Conservation (phyloP, 1,140 invertebrate genomes). For the Drosophila sp. region DNA sequence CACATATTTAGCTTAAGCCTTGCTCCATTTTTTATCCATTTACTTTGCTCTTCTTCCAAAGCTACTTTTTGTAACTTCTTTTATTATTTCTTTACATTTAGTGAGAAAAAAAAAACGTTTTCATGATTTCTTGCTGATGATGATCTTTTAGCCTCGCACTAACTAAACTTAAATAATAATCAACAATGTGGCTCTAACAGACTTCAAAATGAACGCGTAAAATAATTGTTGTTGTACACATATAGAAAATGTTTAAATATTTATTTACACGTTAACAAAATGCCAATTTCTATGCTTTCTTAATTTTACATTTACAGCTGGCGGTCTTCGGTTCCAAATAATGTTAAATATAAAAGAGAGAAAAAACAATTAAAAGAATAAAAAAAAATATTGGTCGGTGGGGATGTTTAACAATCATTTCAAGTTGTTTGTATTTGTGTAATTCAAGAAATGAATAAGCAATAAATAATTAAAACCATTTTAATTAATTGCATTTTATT, state of each 20-base stretch:
- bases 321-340: conserved; percentile 30
- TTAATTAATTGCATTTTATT: conserved; percentile 20
- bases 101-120: conserved; percentile 32
- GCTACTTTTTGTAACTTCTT: conserved; percentile 2
- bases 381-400: conserved; percentile 59
- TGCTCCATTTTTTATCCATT: not conserved
- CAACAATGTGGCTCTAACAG: conserved; percentile 82
- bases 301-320: conserved; percentile 30
- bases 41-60: not conserved
- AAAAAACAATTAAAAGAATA: conserved; percentile 5
- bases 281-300: conserved; percentile 23
- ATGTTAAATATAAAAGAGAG: conserved; percentile 7
- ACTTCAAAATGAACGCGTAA: conserved; percentile 75
- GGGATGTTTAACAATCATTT: conserved; percentile 61
- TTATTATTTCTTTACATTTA: conserved; percentile 28
- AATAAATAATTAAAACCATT: conserved; percentile 24
- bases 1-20: conserved; percentile 24
- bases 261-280: conserved; percentile 40
- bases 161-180: conserved; percentile 85
- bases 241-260: conserved; percentile 48
- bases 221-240: conserved; percentile 27
- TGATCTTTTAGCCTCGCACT: conserved; percentile 78
- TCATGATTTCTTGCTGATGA: conserved; percentile 24
- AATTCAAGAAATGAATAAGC: conserved; percentile 12
- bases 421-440: conserved; percentile 16